Conservation (phyloP, 2,888 invertebrate genomes). For the Drepana falcataria region DNA sequence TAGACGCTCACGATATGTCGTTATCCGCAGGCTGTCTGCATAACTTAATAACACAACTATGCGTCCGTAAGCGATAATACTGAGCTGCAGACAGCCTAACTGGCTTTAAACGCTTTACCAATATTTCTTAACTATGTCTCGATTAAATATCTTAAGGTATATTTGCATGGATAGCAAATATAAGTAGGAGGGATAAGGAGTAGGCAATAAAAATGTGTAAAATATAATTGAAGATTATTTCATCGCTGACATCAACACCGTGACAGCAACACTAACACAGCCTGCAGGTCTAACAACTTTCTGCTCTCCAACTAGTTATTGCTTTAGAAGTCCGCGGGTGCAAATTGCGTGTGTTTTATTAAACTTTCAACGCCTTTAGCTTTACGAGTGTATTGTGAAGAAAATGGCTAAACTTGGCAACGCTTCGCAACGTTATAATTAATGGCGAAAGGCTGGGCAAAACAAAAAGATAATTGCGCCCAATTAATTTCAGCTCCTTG, state of each 20-base stretch:
- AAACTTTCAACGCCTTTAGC: conserved; percentile 33
- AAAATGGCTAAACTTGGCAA: conserved; percentile 42
- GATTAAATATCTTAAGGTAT: not conserved
- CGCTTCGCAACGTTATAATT: conserved; percentile 54
- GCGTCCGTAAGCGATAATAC: conserved; percentile 38
- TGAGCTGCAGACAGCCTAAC: conserved; percentile 26
- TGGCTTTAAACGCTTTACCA: conserved; percentile 14
- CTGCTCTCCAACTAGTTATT: conserved; percentile 16
- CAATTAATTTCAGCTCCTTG: conserved; percentile 71
- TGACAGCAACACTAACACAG: not conserved
- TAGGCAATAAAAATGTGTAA: no score
- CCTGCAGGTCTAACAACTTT: not conserved
- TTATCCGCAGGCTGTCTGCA: conserved; percentile 53
- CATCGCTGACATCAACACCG: no score
- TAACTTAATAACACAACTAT: conserved; percentile 74
- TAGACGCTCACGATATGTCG: conserved; percentile 46
- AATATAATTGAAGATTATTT: no score
- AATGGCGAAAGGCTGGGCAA: conserved; percentile 49
- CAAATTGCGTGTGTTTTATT: conserved; percentile 33
- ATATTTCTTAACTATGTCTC: not conserved
- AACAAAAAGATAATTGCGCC: conserved; percentile 72
- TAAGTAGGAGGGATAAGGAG: no score
- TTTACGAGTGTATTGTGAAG: conserved; percentile 40
- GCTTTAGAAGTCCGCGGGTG: conserved; percentile 19
- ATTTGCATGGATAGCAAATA: not conserved